phyloP scores from a whole-genome alignment of 2,797 vertebrate genomes.

The Melanotaenia nigrans region DNA sequence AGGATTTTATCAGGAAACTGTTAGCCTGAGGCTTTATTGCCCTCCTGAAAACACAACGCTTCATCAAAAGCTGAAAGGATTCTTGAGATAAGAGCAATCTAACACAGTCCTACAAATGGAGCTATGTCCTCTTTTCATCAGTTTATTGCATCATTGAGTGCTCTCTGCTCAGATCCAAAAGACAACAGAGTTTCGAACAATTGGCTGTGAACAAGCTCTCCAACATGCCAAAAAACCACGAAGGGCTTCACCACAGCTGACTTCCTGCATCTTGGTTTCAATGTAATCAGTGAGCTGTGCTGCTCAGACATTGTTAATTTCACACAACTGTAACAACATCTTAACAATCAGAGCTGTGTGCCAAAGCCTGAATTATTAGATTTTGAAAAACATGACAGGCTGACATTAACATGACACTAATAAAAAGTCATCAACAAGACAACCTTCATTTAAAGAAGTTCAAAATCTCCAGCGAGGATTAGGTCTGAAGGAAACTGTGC shows the following conservation, averaged over 20 bases:
- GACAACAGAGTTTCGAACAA: conserved; percentile 57
- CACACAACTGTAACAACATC: conserved; percentile 63
- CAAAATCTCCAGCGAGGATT: conserved; percentile 6
- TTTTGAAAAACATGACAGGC: conserved; percentile 33
- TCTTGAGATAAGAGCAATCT: conserved; percentile 27
- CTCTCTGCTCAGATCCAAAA: conserved; percentile 49
- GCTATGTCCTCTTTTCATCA: conserved; percentile 48
- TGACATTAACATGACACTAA: conserved; percentile 38
- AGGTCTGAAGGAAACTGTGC: background rate
- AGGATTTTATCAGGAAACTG: conserved; percentile 50
- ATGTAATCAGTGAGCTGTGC: conserved; percentile 60
- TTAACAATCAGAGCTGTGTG: conserved; percentile 59
- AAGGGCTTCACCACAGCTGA: conserved; percentile 70
- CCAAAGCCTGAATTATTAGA: conserved; percentile 52
- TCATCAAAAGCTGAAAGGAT: conserved; percentile 24
- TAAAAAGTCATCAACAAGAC: conserved; percentile 28
- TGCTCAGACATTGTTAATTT: conserved; percentile 67
- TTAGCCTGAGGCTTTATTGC: conserved; percentile 41
- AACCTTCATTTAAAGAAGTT: background rate
- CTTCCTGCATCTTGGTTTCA: conserved; percentile 64
- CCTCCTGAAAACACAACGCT: conserved; percentile 34
- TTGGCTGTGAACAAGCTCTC: conserved; percentile 46
- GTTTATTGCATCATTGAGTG: conserved; percentile 39
- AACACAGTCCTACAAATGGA: conserved; percentile 29
- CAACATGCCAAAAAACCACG: conserved; percentile 52